These are phyloP conservation scores for Herminia tarsipennalis DNA, from an alignment of 2,888 invertebrate species.

Conservation along the genomic window DNA sequence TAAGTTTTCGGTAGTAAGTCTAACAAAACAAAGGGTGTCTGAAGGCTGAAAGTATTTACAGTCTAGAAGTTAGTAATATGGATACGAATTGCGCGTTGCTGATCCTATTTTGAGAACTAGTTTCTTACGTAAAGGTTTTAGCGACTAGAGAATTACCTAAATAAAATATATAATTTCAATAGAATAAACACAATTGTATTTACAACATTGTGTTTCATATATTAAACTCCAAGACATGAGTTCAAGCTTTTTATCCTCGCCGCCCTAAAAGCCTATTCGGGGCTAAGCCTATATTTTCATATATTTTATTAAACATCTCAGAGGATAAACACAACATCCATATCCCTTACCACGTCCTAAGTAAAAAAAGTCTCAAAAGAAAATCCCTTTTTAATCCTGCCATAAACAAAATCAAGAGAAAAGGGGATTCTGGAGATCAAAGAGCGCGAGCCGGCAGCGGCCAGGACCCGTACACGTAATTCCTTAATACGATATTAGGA, in stretches of 20 bases:
- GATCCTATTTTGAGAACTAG: too few relatives aligned
- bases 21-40: too few relatives aligned
- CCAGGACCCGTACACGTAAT: constrained; percentile 43
- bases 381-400: constrained; percentile 64
- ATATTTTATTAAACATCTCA: constrained; percentile 52
- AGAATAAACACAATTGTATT: not conserved
- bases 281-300: constrained; percentile 39
- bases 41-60: too few relatives aligned
- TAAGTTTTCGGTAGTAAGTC: too few relatives aligned
- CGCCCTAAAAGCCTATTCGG: constrained; percentile 31
- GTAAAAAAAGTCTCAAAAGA: constrained; percentile 55
- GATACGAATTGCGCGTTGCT: too few relatives aligned
- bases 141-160: too few relatives aligned
- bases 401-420: constrained; percentile 67
- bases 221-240: constrained; percentile 16
- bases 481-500: constrained; percentile 56
- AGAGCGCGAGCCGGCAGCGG: constrained; percentile 38
- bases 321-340: constrained; percentile 43
- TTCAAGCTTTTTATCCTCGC: constrained; percentile 19
- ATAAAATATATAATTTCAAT: too few relatives aligned
- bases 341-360: constrained; percentile 44
- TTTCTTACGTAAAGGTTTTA: too few relatives aligned
- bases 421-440: constrained; percentile 53
- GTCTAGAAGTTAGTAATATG: too few relatives aligned
- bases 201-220: constrained; percentile 1